These are phyloP conservation scores for Eilema griseolum DNA, from an alignment of 2,888 invertebrate species.

Conservation along the genomic window DNA sequence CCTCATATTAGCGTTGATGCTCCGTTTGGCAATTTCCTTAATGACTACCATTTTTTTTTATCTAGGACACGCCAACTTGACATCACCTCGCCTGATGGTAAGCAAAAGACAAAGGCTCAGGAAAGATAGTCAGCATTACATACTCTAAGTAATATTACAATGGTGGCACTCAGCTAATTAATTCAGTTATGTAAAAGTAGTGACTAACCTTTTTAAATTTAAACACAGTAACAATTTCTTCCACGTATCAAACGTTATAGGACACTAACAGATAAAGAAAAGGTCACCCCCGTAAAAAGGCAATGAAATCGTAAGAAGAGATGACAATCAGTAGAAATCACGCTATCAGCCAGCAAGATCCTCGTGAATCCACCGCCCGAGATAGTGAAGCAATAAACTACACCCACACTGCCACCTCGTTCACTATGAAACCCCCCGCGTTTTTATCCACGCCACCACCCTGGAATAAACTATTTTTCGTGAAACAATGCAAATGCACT, in stretches of 20 bases:
- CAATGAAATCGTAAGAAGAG: conserved; percentile 55
- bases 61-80: no score
- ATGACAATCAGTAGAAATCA: conserved; percentile 57
- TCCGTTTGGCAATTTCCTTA: no score
- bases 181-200: no score
- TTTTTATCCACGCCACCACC: conserved; percentile 30
- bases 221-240: conserved; percentile 16
- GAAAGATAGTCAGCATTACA: no score
- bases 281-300: conserved; percentile 49
- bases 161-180: no score
- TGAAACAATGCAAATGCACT: conserved; percentile 42
- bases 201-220: not conserved
- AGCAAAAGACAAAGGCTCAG: no score
- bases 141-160: no score
- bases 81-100: no score
- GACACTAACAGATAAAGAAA: conserved; percentile 52
- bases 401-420: conserved; percentile 16
- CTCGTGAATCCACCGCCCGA: conserved; percentile 18
- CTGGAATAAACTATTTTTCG: conserved; percentile 49
- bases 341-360: conserved; percentile 44
- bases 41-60: no score
- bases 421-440: conserved; percentile 21
- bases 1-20: no score
- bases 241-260: conserved; percentile 36
- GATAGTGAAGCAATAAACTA: conserved; percentile 34